These are phyloP conservation scores for Hylaeus volcanicus DNA, from an alignment of 1,140 invertebrate genomes.

Conservation along the genomic window DNA sequence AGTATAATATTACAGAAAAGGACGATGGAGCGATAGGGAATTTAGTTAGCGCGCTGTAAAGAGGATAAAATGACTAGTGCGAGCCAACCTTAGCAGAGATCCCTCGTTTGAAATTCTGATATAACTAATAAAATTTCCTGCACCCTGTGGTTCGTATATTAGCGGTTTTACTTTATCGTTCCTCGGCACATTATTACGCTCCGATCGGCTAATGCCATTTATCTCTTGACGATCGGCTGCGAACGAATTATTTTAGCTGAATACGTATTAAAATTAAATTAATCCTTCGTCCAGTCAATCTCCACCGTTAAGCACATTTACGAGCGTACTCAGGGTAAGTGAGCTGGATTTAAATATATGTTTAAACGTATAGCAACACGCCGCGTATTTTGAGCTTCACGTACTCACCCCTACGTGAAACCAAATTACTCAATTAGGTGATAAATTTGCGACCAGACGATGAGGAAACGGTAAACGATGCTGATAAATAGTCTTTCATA, in stretches of 20 bases:
- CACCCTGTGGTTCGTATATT: not conserved
- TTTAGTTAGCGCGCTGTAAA: not conserved
- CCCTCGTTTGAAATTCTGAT: slow-evolving; percentile 30
- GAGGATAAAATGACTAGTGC: not conserved
- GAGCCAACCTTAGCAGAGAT: slow-evolving; percentile 1
- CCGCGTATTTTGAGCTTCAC: not conserved
- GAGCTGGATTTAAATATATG: slow-evolving; percentile 18
- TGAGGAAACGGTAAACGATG: not conserved
- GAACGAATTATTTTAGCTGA: slow-evolving; percentile 14
- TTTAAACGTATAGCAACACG: not conserved
- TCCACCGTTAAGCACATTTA: not conserved
- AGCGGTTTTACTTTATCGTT: slow-evolving; percentile 12
- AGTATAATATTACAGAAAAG: not conserved
- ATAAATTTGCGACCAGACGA: not conserved
- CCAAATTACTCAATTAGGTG: slow-evolving; percentile 2
- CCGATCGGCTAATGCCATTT: not conserved
- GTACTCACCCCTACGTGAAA: not conserved
- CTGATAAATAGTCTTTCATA: not conserved
- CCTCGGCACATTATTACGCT: slow-evolving; percentile 2
- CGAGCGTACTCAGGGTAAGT: not conserved
- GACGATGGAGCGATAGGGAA: not conserved
- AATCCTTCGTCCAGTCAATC: not conserved
- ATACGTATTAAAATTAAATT: slow-evolving; percentile 19
- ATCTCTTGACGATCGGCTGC: not conserved
- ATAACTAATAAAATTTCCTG: slow-evolving; percentile 29